phyloP scores from a whole-genome alignment of 2,113 vertebrate genomes.

The Lepisosteus osseus region DNA sequence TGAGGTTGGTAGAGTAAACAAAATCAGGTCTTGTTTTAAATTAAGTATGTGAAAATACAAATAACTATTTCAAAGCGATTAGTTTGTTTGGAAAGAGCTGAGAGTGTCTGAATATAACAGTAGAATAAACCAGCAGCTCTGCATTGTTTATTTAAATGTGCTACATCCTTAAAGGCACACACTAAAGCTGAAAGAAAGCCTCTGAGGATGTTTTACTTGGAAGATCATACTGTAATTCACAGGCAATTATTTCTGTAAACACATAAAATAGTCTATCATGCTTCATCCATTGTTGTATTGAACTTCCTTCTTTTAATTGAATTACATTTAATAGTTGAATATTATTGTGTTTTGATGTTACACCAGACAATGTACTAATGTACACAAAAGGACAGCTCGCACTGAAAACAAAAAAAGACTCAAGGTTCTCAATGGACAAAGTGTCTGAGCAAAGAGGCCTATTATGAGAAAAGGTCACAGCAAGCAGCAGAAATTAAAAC shows the following conservation, averaged over 20 bases:
- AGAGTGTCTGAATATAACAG: conserved; percentile 23
- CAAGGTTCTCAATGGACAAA: conserved; percentile 24
- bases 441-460: conserved; percentile 8
- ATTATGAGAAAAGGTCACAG: background rate
- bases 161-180: conserved; percentile 25
- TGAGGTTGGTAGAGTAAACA: conserved; percentile 28
- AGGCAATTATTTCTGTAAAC: conserved; percentile 24
- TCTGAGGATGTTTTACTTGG: conserved; percentile 7
- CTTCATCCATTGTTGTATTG: conserved; percentile 23
- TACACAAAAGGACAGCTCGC: conserved; percentile 13
- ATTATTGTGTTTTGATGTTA: conserved; percentile 10
- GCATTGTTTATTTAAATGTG: conserved; percentile 29
- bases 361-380: conserved; percentile 18
- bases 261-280: conserved; percentile 18
- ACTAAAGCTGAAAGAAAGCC: conserved; percentile 12
- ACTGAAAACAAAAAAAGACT: conserved; percentile 26
- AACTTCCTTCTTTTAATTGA: conserved; percentile 14
- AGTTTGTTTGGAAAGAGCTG: conserved; percentile 31
- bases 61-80: conserved; percentile 33
- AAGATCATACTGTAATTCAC: conserved; percentile 19
- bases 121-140: conserved; percentile 23
- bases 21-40: conserved; percentile 39
- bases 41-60: conserved; percentile 35
- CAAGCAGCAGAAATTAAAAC: background rate
- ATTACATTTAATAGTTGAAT: conserved; percentile 23